Evolutionary conservation across 2,888 invertebrate species (phyloP), one percentile per base, ranked within the genome.

Genomic region (Brachynemurus nebulosus): DNA sequence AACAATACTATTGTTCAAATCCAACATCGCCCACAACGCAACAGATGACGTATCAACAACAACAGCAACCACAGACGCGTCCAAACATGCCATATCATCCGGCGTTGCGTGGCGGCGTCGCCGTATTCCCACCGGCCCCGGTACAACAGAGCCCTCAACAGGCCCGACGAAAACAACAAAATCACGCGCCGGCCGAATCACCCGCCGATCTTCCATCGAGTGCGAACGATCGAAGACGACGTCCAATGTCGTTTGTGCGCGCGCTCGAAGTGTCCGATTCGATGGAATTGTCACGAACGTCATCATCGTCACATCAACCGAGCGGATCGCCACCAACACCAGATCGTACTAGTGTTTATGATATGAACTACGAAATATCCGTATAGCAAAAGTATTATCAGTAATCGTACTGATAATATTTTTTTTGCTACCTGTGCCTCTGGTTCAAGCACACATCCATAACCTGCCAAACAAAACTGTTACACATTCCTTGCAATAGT

Each of bases 361-460:
- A 91, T 66, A 88, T 88, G 81, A 91, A 89, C 72, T 90, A 91
- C 67, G 91, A 91, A 68, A 91, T 91, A 70, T 89, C 89, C 55
- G 90, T 91, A 74, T 91, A 85, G 86, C 69, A 37, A 30, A 30
- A 30, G 30, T 14, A 30, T 30, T 30, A 30, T 30, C 30, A 30
- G 30, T 30, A 30, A 30, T 30, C n/a, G n/a, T 30, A 14, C 30
- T 30, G 30, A 30, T 30, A n/a, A n/a, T n/a, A n/a, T n/a, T n/a
- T n/a, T n/a, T 30, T n/a, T 5, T 30, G n/a, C n/a, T 30, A n/a
- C 30, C 30, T 7, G 30, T 30, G 30, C 30, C 30, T 30, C 30
- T 30, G 30, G 14, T 30, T 30, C 14, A 4, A n/a, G n/a, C n/a
- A 30, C 14, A 12, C 30, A 30, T 30, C n/a, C 30, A 30, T 14